Evolutionary conservation across 2,888 invertebrate species (phyloP).

Genomic region (Venustoraphidia nigricollis): DNA sequence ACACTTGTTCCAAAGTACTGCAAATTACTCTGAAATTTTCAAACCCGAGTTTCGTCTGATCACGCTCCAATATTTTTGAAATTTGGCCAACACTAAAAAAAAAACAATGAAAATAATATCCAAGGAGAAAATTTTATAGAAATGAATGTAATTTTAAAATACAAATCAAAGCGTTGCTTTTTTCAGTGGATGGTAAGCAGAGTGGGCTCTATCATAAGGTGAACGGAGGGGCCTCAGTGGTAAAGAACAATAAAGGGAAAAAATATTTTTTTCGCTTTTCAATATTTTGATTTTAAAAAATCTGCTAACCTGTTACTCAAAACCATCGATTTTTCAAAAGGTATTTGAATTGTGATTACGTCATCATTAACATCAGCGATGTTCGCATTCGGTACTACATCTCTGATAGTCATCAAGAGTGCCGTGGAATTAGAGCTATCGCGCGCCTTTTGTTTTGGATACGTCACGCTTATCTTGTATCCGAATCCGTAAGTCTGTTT

Average conservation of each 20-base stretch:
- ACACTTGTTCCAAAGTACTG: conserved; percentile 47
- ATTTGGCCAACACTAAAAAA: conserved; percentile 30
- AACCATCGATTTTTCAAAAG: conserved; percentile 22
- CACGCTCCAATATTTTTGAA: conserved; percentile 32
- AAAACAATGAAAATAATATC: conserved; percentile 1
- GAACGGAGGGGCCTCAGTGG: too few relatives aligned
- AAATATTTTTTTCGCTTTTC: too few relatives aligned
- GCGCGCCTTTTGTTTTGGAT: conserved; percentile 16
- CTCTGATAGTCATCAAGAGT: conserved; percentile 27
- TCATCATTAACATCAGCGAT: conserved; percentile 25
- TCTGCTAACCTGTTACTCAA: too few relatives aligned
- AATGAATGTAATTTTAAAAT: too few relatives aligned
- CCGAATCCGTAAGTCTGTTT: conserved; percentile 39
- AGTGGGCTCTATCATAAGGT: too few relatives aligned
- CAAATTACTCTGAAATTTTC: conserved; percentile 37
- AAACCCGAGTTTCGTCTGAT: conserved; percentile 28
- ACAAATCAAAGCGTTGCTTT: too few relatives aligned
- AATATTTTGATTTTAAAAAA: too few relatives aligned
- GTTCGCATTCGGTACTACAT: conserved; percentile 30
- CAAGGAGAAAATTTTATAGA: neutral
- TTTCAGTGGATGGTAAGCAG: too few relatives aligned
- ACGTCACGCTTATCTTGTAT: conserved; percentile 34
- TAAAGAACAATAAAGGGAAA: too few relatives aligned
- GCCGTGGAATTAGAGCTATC: conserved; percentile 25
- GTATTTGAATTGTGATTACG: conserved; percentile 32